Evolutionary conservation across 2,888 invertebrate genomes (phyloP), one percentile per base, ranked within the genome.

Genomic region (Rhingia rostrata): DNA sequence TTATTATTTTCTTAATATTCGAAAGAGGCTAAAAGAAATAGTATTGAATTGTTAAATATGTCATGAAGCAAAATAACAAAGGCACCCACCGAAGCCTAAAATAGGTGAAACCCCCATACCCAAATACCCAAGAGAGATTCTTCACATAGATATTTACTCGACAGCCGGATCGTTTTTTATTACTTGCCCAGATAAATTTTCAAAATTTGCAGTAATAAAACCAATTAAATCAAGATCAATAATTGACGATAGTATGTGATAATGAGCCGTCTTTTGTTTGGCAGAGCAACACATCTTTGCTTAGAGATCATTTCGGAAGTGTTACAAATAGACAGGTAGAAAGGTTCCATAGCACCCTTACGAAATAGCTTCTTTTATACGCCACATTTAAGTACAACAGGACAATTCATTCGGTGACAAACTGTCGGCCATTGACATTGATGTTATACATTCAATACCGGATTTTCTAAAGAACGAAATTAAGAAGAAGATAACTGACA

Each of bases 341-440:
- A 33, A 41, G 73, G 14, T 58, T 79, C 35, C 79, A 79, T 12
- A 79, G 51, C 14, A 79, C 70, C 6, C 32, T 79, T 12, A 37
- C 64, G 77, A 78, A 54, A 70, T 69, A n/a, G 61, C 22, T 22
- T 2, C 22, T 22, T 22, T 22, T 22, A 22, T 2, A 2, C 2
- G 22, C 2, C 22, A 72, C 70, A 56, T 6, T 41, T 35, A 80
- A 73, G 41, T 72, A 72, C 51, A 67, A 79, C 32, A 79, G 79
- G 43, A 39, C 58, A 37, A 72, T 79, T 61, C 73, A 80, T n/a
- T 80, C 60, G 35, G 66, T 66, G 0, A 73, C 37, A 9, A 45
- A 37, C 0, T 39, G 70, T 4, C 6, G 64, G 5, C 69, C 77
- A n/a, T n/a, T n/a, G n/a, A n/a, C 2, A 51, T 77, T 4, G 69